Evolutionary conservation across 64 coral and sea anemone genomes (phyloP), one percentile per base, ranked within the genome.

Genomic region (Cladopsammia gracilis): DNA sequence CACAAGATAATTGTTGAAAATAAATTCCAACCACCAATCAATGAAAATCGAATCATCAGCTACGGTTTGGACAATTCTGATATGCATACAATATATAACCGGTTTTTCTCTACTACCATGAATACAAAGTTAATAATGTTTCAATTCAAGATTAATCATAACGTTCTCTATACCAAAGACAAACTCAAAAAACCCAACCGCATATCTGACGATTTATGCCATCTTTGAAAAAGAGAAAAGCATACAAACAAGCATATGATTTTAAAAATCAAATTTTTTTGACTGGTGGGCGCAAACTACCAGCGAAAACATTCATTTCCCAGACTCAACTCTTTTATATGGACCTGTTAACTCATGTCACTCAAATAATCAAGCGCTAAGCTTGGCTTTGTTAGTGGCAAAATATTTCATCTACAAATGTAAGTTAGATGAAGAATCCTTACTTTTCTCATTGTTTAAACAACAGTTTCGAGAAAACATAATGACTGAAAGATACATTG

Each of bases 161-260:
- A 49, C 43, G 45, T 75, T 45, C 54, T 78, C 22, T 78, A 78
- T 18, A 78, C 75, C 22, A 26, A 78, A 54, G 75, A 57, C 75
- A 78, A 78, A 78, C 75, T 78, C 10, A 78, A 78, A 78, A 78
- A 15, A 25, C 49, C 49, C 51, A 78, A 58, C 75, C 10, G 54
- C 58, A 58, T 23, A 54, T 11, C 48, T 77, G 48, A 58, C 53
- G 75, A 77, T 77, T 56, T 77, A 24, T 57, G 75, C 75, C 20
- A 24, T 3, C 75, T 78, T 12, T 78, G 75, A 24, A 53, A 78
- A 78, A 78, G 19, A 51, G 48, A 78, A 78, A 4, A 78, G 51
- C 75, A 78, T 78, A 78, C 75, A 56, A 78, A 25, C 49, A 13
- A 78, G 20, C 48, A 78, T 11, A 78, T 57, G 75, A 56, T 70